Base-by-base conservation (phyloP, 2,797 vertebrate species). In the Sebastes itinus region DNA sequence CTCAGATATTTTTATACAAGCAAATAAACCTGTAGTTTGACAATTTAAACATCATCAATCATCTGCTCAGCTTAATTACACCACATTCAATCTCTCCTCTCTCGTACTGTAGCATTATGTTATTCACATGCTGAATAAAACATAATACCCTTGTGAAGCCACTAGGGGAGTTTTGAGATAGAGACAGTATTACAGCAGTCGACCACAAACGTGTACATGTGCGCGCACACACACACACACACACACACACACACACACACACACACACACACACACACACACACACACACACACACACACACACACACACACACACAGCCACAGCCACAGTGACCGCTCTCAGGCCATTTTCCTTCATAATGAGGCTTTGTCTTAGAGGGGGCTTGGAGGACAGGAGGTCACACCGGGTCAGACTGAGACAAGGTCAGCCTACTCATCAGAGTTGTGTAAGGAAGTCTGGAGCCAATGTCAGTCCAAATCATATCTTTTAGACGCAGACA, bases 401-500 rank as follows among this genome's bases (percentile, higher is more conserved):
- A 90, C 28, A 5, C 52, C 13, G 76, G 89, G 91, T 94, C 89
- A 90, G 82, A 63, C 82, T 46, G 72, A 91, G 88, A 90, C 91
- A 88, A 91, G 92, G 91, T 94, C 89, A 91, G 83, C 83, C 88
- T 83, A 83, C 90, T 93, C 92, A 92, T 93, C 92, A 91, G 83
- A 87, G 80, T 32, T 89, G 83, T 88, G 91, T 85, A 69, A 92
- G 92, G 94, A 95, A 94, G 93, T 94, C 92, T 93, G 92, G 93
- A 93, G 94, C 92, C 93, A 88, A 75, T 85, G 93, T 94, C 91
- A 90, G 80, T 84, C 76, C 77, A 84, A 92, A 93, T 93, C 90
- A 92, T 91, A 94, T 92, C 89, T 90, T 78, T 83, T 76, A 66
- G 86, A 94, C 54, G 12, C 78, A 87, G 83, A 83, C 92, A 91